These are phyloP conservation scores for Rhea pennata DNA, from an alignment of 2,113 vertebrate genomes.

Conservation along the genomic window DNA sequence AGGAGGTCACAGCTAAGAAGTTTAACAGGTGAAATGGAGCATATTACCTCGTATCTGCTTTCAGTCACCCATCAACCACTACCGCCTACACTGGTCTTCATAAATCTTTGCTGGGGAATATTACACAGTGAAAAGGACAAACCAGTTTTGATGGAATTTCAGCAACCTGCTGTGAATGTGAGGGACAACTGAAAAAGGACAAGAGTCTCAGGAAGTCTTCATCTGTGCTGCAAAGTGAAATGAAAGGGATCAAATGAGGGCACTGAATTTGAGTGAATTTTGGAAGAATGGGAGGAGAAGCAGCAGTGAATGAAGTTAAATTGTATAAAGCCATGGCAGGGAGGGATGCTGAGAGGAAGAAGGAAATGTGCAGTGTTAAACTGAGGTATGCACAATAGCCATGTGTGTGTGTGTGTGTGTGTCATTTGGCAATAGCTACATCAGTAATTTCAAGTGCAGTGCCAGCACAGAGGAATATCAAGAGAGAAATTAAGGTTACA, in stretches of 20 bases:
- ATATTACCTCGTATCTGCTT: no score
- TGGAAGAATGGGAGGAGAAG: background rate
- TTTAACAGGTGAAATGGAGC: no score
- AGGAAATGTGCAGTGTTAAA: background rate
- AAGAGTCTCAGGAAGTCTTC: background rate
- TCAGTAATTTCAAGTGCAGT: background rate
- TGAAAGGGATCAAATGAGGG: background rate
- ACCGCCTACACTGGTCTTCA: no score
- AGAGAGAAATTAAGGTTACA: background rate
- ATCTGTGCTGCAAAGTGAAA: background rate
- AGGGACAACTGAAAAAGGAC: background rate
- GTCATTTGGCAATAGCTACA: background rate
- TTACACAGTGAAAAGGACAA: background rate
- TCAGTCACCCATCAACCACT: no score
- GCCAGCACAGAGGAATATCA: background rate
- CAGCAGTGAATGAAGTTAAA: background rate
- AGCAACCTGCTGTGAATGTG: background rate
- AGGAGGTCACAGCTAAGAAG: no score
- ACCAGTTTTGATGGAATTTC: background rate
- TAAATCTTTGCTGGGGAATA: no score
- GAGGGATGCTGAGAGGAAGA: background rate
- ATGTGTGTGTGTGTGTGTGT: background rate
- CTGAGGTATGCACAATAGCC: background rate
- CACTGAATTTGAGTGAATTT: background rate
- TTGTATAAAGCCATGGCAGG: background rate